Base-by-base conservation (phyloP, 2,888 invertebrate species). In the Cynaeus angustus region DNA sequence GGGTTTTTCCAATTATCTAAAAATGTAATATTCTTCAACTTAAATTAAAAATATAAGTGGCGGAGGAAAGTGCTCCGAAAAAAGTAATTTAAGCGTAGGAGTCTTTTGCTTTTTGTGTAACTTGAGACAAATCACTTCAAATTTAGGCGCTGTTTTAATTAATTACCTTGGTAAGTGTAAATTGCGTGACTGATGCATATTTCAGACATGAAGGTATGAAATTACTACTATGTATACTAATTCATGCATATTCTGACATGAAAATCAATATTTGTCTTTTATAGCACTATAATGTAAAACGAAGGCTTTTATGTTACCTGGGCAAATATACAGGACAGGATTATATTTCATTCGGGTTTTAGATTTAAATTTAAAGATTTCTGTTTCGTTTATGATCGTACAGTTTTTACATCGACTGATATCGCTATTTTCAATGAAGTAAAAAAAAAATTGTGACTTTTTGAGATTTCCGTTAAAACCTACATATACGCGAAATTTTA, bases 151-250 rank as follows among this genome's bases (percentile, higher is more conserved):
- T 50, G 21, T 21, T 50, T 50, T 28, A 50, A 50, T 50, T 50
- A 50, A 50, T 50, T 50, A 46, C 16, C 5, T 28, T 28, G 5
- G 9, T 8, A 4, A 8, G 37, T 9, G 33, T 16, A 14, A 33
- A 46, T 33, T 59, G 59, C 59, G 59, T 59, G 59, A 59, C 59
- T 59, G 59, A 59, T 59, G 59, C 59, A 59, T 59, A 59, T 59
- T 59, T 59, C 46, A 59, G 46, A 28, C 28, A 7, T 26, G 1
- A 4, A 46, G 45, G 46, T 59, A 59, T 14, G 46, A 59, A 59
- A 59, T 59, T 59, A 59, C 59, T 5, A 9, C 16, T 46, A 43
- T 33, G 33, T 48, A 46, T 58, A 58, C 53, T 55, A 38, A 58
- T 48, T 59, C 59, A 46, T 48, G 59, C 46, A 59, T 59, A 59